phyloP scores from a whole-genome alignment of 2,797 vertebrate species.

The Aeoliscus strigatus region DNA sequence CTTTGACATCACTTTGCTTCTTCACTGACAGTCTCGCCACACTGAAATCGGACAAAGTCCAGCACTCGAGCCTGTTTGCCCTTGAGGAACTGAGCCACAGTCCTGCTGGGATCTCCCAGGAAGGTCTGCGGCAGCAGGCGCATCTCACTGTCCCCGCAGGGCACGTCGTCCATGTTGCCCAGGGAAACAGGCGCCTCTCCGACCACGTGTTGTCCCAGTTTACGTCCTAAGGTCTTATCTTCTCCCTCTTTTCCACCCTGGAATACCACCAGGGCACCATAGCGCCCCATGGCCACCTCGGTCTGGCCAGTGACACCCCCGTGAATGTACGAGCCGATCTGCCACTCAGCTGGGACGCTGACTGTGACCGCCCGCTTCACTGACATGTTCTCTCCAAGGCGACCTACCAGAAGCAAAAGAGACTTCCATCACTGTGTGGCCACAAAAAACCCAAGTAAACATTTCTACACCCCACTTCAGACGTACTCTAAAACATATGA shows the following conservation, averaged over 20 bases:
- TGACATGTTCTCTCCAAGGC: slow-evolving; percentile 86
- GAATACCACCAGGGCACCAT: slow-evolving; percentile 83
- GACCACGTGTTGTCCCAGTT: slow-evolving; percentile 86
- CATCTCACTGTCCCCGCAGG: slow-evolving; percentile 79
- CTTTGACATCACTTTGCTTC: slow-evolving; percentile 38
- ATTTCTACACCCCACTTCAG: too few species aligned
- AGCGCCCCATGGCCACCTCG: slow-evolving; percentile 80
- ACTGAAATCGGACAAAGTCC: slow-evolving; percentile 87
- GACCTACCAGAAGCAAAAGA: slow-evolving; percentile 68
- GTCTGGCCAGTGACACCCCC: slow-evolving; percentile 57
- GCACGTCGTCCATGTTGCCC: slow-evolving; percentile 82
- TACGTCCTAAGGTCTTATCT: slow-evolving; percentile 73
- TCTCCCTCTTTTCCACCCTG: slow-evolving; percentile 68
- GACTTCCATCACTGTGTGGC: too few species aligned
- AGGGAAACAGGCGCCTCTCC: slow-evolving; percentile 83
- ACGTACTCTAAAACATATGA: too few species aligned
- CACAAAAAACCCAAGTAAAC: too few species aligned
- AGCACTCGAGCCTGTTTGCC: slow-evolving; percentile 76
- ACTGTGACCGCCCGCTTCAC: slow-evolving; percentile 80
- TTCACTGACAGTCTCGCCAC: slow-evolving; percentile 72
- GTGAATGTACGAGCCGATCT: slow-evolving; percentile 83
- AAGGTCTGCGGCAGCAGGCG: slow-evolving; percentile 85
- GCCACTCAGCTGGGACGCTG: slow-evolving; percentile 76
- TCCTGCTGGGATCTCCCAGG: slow-evolving; percentile 79
- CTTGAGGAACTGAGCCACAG: slow-evolving; percentile 81